Evolutionary conservation across 2,113 vertebrate genomes (phyloP).

Genomic region (Lophotis ruficrista): DNA sequence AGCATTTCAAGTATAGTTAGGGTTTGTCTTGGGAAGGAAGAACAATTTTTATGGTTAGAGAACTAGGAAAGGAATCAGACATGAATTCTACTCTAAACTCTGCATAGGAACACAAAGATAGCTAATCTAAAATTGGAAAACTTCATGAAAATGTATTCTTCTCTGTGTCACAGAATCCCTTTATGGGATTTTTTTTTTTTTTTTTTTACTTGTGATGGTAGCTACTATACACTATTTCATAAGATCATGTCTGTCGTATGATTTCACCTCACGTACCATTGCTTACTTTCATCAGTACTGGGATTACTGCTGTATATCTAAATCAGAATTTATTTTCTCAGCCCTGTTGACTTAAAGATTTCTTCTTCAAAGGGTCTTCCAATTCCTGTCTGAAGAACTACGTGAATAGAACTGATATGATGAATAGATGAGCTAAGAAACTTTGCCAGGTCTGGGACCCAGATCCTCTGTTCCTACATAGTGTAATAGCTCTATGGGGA

Average conservation of each 20-base stretch:
- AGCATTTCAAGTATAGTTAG: not conserved
- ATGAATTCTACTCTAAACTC: not conserved
- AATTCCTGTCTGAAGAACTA: not conserved
- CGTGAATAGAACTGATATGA: accelerated
- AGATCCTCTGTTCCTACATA: not conserved
- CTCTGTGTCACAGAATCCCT: not conserved
- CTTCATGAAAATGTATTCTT: not conserved
- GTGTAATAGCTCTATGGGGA: not conserved
- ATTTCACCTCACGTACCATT: not conserved
- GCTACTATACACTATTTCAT: not conserved
- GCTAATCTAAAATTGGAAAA: not conserved
- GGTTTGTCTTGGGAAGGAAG: not conserved
- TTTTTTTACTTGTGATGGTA: not conserved
- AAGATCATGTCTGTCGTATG: not conserved
- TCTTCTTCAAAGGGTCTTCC: not conserved
- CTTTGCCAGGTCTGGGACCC: not conserved
- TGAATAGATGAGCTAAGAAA: not conserved
- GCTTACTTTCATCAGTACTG: not conserved
- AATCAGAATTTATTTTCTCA: not conserved
- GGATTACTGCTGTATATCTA: not conserved
- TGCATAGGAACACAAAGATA: not conserved
- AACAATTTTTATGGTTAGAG: not conserved
- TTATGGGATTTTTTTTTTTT: not conserved
- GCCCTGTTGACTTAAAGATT: not conserved
- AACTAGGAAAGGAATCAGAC: not conserved